Evolutionary conservation across 2,113 vertebrate genomes (phyloP).

Genomic region (Siniperca chuatsi): DNA sequence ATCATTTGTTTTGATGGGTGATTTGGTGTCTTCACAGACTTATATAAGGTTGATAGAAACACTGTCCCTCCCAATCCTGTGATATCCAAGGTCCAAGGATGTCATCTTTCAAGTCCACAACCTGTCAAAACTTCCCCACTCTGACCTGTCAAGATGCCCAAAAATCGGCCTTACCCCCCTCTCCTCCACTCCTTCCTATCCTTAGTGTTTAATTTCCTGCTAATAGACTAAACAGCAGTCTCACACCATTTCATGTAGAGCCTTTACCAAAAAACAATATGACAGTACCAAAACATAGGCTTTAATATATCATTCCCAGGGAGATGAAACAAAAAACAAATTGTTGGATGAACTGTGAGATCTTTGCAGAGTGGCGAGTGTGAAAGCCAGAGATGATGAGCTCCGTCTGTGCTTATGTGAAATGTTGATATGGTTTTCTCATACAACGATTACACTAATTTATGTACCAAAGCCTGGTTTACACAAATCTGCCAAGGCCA

Average conservation of each 20-base stretch:
- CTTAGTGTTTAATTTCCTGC: slow-evolving; percentile 68
- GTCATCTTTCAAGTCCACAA: slow-evolving; percentile 42
- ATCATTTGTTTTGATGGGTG: background rate
- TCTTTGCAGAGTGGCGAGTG: slow-evolving; percentile 53
- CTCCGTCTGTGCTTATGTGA: slow-evolving; percentile 72
- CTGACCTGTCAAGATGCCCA: slow-evolving; percentile 47
- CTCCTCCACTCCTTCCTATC: slow-evolving; percentile 29
- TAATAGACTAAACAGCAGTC: slow-evolving; percentile 26
- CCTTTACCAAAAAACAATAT: slow-evolving; percentile 25
- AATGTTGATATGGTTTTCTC: slow-evolving; percentile 69
- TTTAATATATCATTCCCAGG: slow-evolving; percentile 29
- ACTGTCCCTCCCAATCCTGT: background rate
- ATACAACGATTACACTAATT: slow-evolving; percentile 66
- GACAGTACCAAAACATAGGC: slow-evolving; percentile 39
- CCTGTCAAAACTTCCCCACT: slow-evolving; percentile 54
- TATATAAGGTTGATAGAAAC: background rate
- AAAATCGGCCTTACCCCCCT: slow-evolving; percentile 8
- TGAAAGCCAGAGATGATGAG: slow-evolving; percentile 70
- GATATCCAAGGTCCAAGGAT: slow-evolving; percentile 26
- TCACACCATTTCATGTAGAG: slow-evolving; percentile 33
- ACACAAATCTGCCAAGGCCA: slow-evolving; percentile 76
- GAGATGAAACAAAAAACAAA: slow-evolving; percentile 59
- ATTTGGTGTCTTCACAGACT: slow-evolving; percentile 1
- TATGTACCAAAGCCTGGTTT: slow-evolving; percentile 73
- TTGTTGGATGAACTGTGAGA: slow-evolving; percentile 54